Percentiles rank a stretch among this genome's conserved stretches.
Conservation (phyloP, 2,113 vertebrate genomes). For the Tychaedon coryphoeus region DNA sequence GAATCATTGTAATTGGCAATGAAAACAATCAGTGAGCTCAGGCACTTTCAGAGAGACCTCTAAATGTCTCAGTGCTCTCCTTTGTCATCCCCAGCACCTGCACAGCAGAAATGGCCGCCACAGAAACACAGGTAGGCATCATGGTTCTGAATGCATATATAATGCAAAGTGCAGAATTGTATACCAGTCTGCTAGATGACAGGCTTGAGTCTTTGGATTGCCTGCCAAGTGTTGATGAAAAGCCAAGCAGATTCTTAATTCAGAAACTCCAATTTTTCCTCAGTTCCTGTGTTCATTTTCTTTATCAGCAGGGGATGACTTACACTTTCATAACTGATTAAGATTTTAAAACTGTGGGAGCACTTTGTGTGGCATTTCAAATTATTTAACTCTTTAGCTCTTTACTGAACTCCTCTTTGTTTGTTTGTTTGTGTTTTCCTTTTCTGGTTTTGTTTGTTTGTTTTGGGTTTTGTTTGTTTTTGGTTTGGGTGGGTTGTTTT, state of each 20-base stretch:
- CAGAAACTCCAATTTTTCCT: conserved; percentile 40
- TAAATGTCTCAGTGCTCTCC: background rate
- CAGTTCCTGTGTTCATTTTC: conserved; percentile 61
- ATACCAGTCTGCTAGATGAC: background rate
- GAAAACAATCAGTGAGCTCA: conserved; percentile 25
- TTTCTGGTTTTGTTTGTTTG: background rate
- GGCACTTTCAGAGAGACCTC: background rate
- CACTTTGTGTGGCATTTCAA: conserved; percentile 17
- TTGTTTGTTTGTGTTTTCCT: too few relatives aligned
- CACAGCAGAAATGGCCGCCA: background rate
- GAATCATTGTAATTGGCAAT: conserved; percentile 3
- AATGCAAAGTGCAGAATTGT: background rate
- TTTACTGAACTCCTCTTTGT: background rate
- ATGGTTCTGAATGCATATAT: background rate
- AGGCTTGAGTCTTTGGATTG: conserved; percentile 21
- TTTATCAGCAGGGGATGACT: conserved; percentile 57
- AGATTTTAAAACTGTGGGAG: conserved; percentile 55
- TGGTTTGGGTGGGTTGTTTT: too few relatives aligned
- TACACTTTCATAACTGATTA: conserved; percentile 64
- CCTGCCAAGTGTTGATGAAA: conserved; percentile 47
- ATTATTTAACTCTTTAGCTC: conserved; percentile 20
- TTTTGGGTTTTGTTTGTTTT: background rate
- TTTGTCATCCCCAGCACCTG: background rate
- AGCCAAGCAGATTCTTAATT: conserved; percentile 46
- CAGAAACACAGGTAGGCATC: background rate